These are phyloP conservation scores for Blennius ocellaris DNA, from an alignment of 2,113 vertebrate species.

Conservation along the genomic window DNA sequence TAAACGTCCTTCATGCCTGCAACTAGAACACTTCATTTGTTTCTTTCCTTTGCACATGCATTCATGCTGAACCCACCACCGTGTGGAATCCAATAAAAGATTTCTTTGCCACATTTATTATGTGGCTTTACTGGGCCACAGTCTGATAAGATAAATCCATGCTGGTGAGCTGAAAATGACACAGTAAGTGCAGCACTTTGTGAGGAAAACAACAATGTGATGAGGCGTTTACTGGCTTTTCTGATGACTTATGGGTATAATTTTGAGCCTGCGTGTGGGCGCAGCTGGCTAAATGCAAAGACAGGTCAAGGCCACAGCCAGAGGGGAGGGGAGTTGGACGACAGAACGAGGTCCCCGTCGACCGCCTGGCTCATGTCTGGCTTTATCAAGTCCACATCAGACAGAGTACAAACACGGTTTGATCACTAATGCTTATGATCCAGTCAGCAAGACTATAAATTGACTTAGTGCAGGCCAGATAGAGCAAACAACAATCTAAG, in stretches of 20 bases:
- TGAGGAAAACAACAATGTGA: background rate
- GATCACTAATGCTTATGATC: background rate
- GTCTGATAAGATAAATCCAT: background rate
- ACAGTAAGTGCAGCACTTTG: background rate
- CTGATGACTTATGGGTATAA: constrained; percentile 1
- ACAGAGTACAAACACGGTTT: background rate
- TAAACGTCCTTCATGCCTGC: too few relatives aligned
- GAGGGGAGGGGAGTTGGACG: background rate
- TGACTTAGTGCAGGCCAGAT: background rate
- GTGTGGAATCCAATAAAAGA: too few relatives aligned
- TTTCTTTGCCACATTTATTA: too few relatives aligned
- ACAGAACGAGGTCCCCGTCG: constrained; percentile 10
- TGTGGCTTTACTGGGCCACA: too few relatives aligned
- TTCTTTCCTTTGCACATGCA: too few relatives aligned
- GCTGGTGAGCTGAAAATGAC: background rate
- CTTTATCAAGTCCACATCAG: background rate
- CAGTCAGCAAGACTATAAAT: background rate
- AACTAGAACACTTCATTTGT: too few relatives aligned
- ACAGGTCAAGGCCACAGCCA: constrained; percentile 23
- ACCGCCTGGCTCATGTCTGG: background rate
- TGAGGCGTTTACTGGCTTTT: background rate
- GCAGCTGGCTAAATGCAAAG: constrained; percentile 22
- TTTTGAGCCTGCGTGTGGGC: background rate
- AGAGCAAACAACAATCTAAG: background rate
- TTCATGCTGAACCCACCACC: too few relatives aligned